Base-by-base conservation (phyloP, 1,140 invertebrate species). In the Ceratosolen solmsi region DNA sequence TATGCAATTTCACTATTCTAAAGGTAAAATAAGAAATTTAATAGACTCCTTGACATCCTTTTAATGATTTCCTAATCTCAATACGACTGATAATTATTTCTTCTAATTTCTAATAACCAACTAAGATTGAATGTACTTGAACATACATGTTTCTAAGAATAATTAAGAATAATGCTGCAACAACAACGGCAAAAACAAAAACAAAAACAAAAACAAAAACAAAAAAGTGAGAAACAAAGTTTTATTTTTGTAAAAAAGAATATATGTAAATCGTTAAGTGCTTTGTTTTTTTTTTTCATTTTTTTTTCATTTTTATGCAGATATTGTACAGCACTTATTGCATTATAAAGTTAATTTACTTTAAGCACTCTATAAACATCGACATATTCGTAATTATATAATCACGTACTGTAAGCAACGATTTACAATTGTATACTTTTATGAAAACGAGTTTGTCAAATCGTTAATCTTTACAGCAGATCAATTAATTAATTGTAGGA, bases 181-280 rank as follows among this genome's bases (percentile, higher is more conserved):
- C n/a, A n/a, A n/a, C n/a, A n/a, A n/a, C n/a, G n/a, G n/a, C n/a
- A n/a, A n/a, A n/a, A n/a, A n/a, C n/a, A n/a, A n/a, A n/a, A n/a
- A n/a, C 17, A 72, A 11, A 36, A 2, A 17, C 20, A 17, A 68
- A 68, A 68, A 71, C 51, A 60, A 36, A n/a, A 30, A 22, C 58
- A 80, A 76, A 36, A 70, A 77, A 72, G 36, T 33, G 36, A 65
- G n/a, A 65, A 68, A 83, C 30, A 56, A 74, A 78, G 20, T 79
- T 83, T 83, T 79, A 79, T 83, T 83, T 79, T 83, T 63, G 49
- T 74, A 83, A 83, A 79, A n/a, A 79, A 79, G 46, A 13, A 74
- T 79, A 41, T 65, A 83, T 79, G 58, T 74, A 79, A 79, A 79
- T 83, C 27, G 74, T 54, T 83, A 25, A 73, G 49, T 79, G 58